Base-by-base conservation (phyloP, 2,113 vertebrate genomes). In the Phyllostomus hastatus region DNA sequence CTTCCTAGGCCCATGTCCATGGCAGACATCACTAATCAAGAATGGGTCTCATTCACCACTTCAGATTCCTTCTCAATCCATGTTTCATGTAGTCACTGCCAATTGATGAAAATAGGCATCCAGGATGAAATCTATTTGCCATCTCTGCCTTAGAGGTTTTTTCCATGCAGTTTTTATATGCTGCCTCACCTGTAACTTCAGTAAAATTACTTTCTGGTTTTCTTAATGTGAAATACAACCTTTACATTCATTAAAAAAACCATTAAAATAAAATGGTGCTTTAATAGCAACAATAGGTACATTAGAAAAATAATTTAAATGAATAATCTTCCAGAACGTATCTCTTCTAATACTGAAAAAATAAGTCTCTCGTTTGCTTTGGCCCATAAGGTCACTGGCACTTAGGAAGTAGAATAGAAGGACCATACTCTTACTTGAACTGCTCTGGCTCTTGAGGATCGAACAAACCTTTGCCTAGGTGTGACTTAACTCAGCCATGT, bases 401-500 rank as follows among this genome's bases (percentile, higher is more conserved):
- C 64, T 95, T 50, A 95, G 57, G 69, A 85, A 92, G 31, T 26
- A 76, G 9, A 81, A 31, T 6, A 57, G 31, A 26, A 81, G 14
- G 7, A 3, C 24, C 41, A 7, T 41, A 33, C 33, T 50, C 92
- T 82, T 54, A 7, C 59, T 75, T 81, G n/a, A 75, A 78, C 35
- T 50, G 70, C 43, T 79, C 66, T 31, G 24, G 38, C 38, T 92
- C 76, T 96, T 94, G 52, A 92, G 82, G 64, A 81, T 76, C 16
- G 0, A 66, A 54, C 24, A 94, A 91, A 86, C 8, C 88, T 91
- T 81, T 94, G 48, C 50, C 41, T 96, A 95, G 92, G 85, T 97
- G 90, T 94, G 91, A 97, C 88, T 96, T 97, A 85, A 82, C 90
- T 93, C 87, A 95, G 72, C 57, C 79, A 73, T 64, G 64, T 93